phyloP scores from a whole-genome alignment of 1,140 invertebrate genomes.

The Cyrtorhinus lividipennis region DNA sequence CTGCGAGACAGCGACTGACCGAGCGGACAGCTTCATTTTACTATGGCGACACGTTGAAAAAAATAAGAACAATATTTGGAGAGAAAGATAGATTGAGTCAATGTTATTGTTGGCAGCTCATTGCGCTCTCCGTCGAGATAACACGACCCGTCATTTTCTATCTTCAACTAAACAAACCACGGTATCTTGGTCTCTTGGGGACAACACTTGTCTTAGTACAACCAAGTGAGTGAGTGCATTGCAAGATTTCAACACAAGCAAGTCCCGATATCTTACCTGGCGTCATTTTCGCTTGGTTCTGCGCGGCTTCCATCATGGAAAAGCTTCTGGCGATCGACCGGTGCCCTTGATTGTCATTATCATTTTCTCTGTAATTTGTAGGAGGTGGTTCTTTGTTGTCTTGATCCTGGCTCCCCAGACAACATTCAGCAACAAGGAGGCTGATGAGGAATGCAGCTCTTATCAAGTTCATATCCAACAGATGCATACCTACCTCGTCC shows the following conservation, averaged over 20 bases:
- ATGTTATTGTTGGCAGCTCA: neutral
- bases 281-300: neutral
- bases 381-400: neutral
- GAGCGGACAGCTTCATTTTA: too few species aligned
- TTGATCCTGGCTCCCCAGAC: neutral
- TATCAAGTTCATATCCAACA: neutral
- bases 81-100: neutral
- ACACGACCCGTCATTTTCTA: too few species aligned
- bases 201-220: too few species aligned
- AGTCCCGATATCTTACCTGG: too few species aligned
- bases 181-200: too few species aligned
- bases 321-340: neutral
- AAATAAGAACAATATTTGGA: neutral
- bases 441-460: neutral
- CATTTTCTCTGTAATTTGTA: neutral
- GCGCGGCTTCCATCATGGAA: neutral
- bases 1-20: too few species aligned
- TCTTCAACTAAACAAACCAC: too few species aligned
- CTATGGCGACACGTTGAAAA: too few species aligned
- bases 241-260: too few species aligned
- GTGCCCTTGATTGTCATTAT: neutral
- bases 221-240: too few species aligned
- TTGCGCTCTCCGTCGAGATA: too few species aligned
- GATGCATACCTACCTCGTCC: neutral
- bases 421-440: neutral